These are phyloP conservation scores for Spongia lamella DNA, from an alignment of 37 sponge, comb jelly and placozoan genomes.

Conservation along the genomic window DNA sequence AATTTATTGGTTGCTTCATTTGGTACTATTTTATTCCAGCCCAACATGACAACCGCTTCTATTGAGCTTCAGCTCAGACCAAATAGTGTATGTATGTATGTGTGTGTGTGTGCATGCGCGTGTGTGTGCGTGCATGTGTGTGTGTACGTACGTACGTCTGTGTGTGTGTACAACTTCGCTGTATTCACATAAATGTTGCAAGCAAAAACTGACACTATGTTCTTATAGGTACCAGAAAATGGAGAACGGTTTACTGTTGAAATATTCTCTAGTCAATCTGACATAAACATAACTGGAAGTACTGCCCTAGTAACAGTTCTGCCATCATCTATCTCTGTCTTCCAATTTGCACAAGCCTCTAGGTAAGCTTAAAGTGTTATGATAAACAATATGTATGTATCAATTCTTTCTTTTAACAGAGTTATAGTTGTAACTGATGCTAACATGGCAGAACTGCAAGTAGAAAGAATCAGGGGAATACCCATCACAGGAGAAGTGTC, in stretches of 20 bases:
- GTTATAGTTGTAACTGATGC: constrained; percentile 26
- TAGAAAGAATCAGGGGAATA: constrained; percentile 47
- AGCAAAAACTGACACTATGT: not conserved
- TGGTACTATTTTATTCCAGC: constrained; percentile 41
- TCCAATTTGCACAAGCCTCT: constrained; percentile 17
- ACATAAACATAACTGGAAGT: not conserved
- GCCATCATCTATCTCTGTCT: constrained; percentile 17
- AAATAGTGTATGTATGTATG: constrained; percentile 2
- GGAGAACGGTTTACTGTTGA: constrained; percentile 45
- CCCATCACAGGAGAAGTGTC: constrained; percentile 18
- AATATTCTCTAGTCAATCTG: constrained; percentile 9
- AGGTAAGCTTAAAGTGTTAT: constrained; percentile 6
- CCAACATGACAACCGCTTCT: constrained; percentile 15
- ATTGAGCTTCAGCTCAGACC: constrained; percentile 29
- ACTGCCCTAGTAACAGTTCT: constrained; percentile 14
- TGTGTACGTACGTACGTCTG: too few species aligned
- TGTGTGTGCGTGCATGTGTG: too few species aligned
- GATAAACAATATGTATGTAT: too few species aligned
- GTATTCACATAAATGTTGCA: too few species aligned
- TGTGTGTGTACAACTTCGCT: too few species aligned
- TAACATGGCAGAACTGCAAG: constrained; percentile 1
- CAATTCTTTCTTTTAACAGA: not conserved
- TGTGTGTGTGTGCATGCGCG: too few species aligned
- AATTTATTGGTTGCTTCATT: constrained; percentile 12
- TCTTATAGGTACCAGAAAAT: constrained; percentile 40